phyloP scores from a whole-genome alignment of 2,797 vertebrate species.

The Xyrichtys novacula region DNA sequence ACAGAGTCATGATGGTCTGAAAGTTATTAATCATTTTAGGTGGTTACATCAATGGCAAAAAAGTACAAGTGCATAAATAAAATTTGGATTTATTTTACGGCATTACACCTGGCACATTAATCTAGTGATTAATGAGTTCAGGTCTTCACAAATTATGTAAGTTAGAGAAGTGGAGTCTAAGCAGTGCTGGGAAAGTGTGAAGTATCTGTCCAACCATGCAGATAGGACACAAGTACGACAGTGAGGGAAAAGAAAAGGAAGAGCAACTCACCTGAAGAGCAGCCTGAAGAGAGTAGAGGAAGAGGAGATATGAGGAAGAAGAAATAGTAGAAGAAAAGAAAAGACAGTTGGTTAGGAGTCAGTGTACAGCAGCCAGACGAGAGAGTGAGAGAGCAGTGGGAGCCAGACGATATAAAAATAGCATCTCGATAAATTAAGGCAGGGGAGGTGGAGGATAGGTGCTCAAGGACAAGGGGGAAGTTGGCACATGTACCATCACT shows the following conservation, averaged over 20 bases:
- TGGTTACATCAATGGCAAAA: neutral
- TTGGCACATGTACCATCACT: constrained; percentile 34
- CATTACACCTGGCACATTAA: constrained; percentile 11
- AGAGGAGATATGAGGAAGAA: constrained; percentile 35
- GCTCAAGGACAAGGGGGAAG: constrained; percentile 52
- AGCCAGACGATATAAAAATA: constrained; percentile 70
- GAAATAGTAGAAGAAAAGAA: constrained; percentile 49
- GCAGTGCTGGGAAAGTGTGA: constrained; percentile 1
- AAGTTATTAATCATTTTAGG: constrained; percentile 7
- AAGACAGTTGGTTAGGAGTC: constrained; percentile 58
- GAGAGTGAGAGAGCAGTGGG: constrained; percentile 24
- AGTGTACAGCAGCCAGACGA: constrained; percentile 28
- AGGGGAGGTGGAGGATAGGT: constrained; percentile 37
- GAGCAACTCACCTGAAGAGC: constrained; percentile 90
- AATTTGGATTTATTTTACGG: neutral
- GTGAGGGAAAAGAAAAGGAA: constrained; percentile 8
- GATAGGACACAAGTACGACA: constrained; percentile 21
- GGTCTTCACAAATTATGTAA: neutral
- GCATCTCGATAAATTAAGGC: constrained; percentile 57
- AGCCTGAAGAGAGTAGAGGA: constrained; percentile 86
- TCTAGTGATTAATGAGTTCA: neutral
- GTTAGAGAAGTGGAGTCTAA: constrained; percentile 24
- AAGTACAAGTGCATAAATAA: constrained; percentile 3
- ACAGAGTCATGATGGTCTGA: neutral
- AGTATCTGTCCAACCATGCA: constrained; percentile 19